Percentiles rank a stretch among this genome's conserved stretches.
Conservation (phyloP, 2,797 vertebrate species). For the Sebastes baramenuke region DNA sequence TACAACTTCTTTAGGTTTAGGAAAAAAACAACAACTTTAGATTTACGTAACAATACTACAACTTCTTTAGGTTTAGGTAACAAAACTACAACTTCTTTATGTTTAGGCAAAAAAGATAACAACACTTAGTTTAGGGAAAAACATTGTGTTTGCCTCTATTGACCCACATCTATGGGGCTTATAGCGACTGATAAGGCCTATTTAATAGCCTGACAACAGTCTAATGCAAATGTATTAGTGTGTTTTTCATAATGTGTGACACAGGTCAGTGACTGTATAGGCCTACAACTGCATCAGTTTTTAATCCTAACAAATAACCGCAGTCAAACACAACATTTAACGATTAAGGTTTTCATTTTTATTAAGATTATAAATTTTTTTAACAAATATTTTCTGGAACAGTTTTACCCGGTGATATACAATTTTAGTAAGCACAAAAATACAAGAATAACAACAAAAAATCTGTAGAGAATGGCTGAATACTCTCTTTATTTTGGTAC, state of each 20-base stretch:
- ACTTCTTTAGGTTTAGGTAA: too few species aligned
- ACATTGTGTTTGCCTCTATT: too few species aligned
- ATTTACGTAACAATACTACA: too few species aligned
- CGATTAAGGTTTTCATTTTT: slow-evolving; percentile 75
- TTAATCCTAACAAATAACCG: neutral
- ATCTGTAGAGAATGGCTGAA: slow-evolving; percentile 84
- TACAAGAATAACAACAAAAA: slow-evolving; percentile 89
- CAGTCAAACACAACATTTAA: slow-evolving; percentile 32
- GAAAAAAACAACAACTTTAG: too few species aligned
- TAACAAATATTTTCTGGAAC: slow-evolving; percentile 91
- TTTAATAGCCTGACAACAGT: too few species aligned
- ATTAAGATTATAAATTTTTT: slow-evolving; percentile 95
- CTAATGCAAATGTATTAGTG: neutral
- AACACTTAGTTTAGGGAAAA: too few species aligned
- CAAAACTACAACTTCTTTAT: too few species aligned
- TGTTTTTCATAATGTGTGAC: neutral
- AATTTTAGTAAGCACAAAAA: slow-evolving; percentile 91
- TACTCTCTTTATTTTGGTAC: slow-evolving; percentile 89
- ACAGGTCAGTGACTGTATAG: neutral
- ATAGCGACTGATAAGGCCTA: too few species aligned
- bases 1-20: too few species aligned
- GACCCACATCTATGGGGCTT: too few species aligned
- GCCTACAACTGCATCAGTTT: neutral
- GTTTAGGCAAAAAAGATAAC: too few species aligned
- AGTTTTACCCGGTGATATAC: slow-evolving; percentile 95